phyloP scores from a whole-genome alignment of 2,888 invertebrate genomes.

The Brenthis ino region DNA sequence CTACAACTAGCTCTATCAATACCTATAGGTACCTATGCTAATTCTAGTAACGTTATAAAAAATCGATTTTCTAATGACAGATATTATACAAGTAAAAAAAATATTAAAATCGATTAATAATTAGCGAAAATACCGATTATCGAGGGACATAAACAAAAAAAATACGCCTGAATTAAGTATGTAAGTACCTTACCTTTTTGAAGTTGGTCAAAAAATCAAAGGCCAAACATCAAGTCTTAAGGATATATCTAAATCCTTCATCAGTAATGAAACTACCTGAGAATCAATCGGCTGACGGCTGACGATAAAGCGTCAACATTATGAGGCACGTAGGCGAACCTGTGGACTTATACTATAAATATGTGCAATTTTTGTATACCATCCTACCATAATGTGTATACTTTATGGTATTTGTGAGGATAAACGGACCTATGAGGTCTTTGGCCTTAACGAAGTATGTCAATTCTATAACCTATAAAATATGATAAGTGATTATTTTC shows the following conservation, averaged over 20 bases:
- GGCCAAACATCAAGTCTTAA: slow-evolving; percentile 1
- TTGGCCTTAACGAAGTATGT: slow-evolving; percentile 13
- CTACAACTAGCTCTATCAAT: too few relatives aligned
- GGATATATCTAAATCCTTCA: slow-evolving; percentile 18
- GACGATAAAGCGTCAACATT: slow-evolving; percentile 41
- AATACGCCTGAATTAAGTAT: too few relatives aligned
- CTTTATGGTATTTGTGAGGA: slow-evolving; percentile 20
- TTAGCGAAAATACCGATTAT: too few relatives aligned
- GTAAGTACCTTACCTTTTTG: too few relatives aligned
- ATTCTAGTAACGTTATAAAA: too few relatives aligned
- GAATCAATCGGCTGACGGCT: slow-evolving; percentile 32
- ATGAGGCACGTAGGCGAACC: slow-evolving; percentile 30
- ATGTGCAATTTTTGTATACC: slow-evolving; percentile 34
- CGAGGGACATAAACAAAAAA: too few relatives aligned
- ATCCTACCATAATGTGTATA: slow-evolving; percentile 19
- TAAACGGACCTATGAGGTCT: slow-evolving; percentile 16
- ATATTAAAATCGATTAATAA: too few relatives aligned
- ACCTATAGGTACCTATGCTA: too few relatives aligned
- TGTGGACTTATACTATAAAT: slow-evolving; percentile 32
- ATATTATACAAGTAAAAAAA: too few relatives aligned
- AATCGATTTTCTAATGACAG: too few relatives aligned
- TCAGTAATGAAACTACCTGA: slow-evolving; percentile 20
- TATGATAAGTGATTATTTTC: background rate
- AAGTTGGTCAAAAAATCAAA: background rate
- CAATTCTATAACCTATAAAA: slow-evolving; percentile 10